Conservation (phyloP, 2,888 invertebrate genomes). For the Falcaria lacertinaria region DNA sequence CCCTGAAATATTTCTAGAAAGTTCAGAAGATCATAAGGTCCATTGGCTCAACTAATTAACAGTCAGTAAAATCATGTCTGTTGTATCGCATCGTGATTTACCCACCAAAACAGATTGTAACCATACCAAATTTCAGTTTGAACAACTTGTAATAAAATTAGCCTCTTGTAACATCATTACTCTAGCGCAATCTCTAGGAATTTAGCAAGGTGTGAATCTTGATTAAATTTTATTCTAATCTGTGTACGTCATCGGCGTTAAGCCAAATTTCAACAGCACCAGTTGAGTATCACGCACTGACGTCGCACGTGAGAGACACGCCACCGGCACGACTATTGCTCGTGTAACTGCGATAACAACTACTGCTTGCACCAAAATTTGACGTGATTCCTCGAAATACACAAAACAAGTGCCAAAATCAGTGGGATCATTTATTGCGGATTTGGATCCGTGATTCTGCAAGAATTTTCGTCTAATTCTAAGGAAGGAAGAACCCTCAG, state of each 20-base stretch:
- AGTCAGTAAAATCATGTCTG: neutral
- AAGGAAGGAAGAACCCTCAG: too few relatives aligned
- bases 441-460: too few relatives aligned
- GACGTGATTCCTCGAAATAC: neutral
- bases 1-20: neutral
- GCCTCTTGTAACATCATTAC: too few relatives aligned
- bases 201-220: too few relatives aligned
- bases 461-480: too few relatives aligned
- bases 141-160: too few relatives aligned
- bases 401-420: neutral
- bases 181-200: too few relatives aligned
- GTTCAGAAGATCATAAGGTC: neutral
- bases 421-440: neutral
- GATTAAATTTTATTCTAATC: neutral
- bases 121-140: too few relatives aligned
- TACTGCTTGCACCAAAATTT: neutral
- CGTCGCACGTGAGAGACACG: neutral
- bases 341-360: neutral
- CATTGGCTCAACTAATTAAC: neutral
- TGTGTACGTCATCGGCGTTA: slow-evolving; percentile 1
- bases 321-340: neutral
- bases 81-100: neutral
- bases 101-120: neutral
- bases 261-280: neutral
- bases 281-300: neutral